Evolutionary conservation across 2,797 vertebrate species (phyloP).

Genomic region (Hapalemur alaotrensis): DNA sequence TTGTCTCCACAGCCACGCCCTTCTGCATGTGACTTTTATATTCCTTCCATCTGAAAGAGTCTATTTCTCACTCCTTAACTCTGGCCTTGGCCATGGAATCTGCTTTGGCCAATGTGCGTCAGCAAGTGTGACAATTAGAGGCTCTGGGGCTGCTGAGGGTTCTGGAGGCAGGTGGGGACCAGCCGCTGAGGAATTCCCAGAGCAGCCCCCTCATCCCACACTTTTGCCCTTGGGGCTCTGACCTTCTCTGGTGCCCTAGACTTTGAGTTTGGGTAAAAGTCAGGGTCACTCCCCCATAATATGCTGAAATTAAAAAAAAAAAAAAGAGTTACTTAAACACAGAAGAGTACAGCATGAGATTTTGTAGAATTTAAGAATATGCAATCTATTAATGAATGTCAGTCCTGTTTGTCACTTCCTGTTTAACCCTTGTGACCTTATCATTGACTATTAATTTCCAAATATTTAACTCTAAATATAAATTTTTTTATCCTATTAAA

Average conservation of each 20-base stretch:
- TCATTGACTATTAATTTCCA: constrained; percentile 11
- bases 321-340: neutral
- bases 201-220: neutral
- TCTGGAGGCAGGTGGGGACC: neutral
- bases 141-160: neutral
- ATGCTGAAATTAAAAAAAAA: too few species aligned
- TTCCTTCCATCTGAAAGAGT: neutral
- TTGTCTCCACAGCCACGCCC: fast-evolving
- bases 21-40: neutral
- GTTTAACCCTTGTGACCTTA: neutral
- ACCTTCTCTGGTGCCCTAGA: neutral
- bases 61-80: neutral
- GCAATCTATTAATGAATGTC: neutral
- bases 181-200: neutral
- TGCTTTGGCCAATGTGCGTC: neutral
- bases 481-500: neutral
- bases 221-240: neutral
- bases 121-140: neutral
- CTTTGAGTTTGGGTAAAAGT: neutral
- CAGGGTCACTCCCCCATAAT: neutral
- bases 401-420: neutral
- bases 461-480: neutral
- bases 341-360: neutral
- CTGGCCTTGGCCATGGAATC: neutral
- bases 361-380: neutral